phyloP scores from a whole-genome alignment of 1,140 invertebrate genomes.

The Zaprionus taronus region DNA sequence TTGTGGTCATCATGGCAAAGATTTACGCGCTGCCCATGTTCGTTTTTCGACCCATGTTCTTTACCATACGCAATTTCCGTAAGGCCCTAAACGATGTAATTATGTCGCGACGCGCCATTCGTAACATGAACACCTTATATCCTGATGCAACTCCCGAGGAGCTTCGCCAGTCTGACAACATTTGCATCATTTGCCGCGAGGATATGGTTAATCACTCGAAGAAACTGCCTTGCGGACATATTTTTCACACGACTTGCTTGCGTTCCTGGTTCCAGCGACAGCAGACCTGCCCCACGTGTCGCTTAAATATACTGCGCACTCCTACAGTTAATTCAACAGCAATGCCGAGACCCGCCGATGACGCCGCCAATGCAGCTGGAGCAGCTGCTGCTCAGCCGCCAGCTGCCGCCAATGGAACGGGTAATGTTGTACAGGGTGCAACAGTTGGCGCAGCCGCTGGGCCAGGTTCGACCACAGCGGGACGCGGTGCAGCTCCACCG shows the following conservation, averaged over 20 bases:
- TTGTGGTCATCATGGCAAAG: conserved; percentile 98
- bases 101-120: conserved; percentile 97
- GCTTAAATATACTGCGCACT: conserved; percentile 96
- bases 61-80: conserved; percentile 98
- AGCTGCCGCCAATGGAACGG: conserved; percentile 45
- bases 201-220: conserved; percentile 92
- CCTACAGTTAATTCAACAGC: conserved; percentile 84
- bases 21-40: conserved; percentile 99
- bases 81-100: conserved; percentile 99
- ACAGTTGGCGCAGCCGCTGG: conserved; percentile 2
- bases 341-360: conserved; percentile 84
- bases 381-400: conserved; percentile 35
- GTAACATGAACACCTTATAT: conserved; percentile 99
- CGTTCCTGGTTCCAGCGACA: conserved; percentile 99
- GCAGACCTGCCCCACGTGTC: conserved; percentile 99
- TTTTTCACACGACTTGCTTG: conserved; percentile 99
- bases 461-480: conserved; percentile 24
- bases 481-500: conserved; percentile 29
- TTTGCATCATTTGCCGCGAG: conserved; percentile 97
- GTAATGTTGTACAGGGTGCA: conserved; percentile 8
- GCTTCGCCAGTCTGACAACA: conserved; percentile 96
- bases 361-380: conserved; percentile 61
- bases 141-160: conserved; percentile 98
- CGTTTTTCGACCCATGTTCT: conserved; percentile 99
- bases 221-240: conserved; percentile 99